A percentile compares a stretch with the other conserved stretches of the same genome.
Evolutionary conservation across 2,797 vertebrate species (phyloP).

Genomic region (Propithecus perrieri): DNA sequence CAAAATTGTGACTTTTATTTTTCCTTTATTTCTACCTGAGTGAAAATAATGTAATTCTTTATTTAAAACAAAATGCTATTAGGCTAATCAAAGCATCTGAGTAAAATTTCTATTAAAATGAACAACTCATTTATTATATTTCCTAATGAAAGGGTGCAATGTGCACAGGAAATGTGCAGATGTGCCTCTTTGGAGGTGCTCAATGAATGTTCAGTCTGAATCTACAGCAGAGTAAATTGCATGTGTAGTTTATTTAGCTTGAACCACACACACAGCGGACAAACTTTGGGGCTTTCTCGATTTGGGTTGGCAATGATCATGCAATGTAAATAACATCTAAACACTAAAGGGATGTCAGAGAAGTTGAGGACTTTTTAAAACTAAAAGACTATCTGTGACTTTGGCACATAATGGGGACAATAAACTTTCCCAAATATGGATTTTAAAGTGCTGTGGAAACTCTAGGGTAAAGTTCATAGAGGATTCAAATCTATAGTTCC

Average conservation of each 20-base stretch:
- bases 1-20: background rate
- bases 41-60: background rate
- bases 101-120: background rate
- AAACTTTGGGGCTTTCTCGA: background rate
- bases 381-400: constrained; percentile 24
- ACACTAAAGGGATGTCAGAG: background rate
- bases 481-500: background rate
- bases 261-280: background rate
- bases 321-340: background rate
- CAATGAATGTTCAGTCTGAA: background rate
- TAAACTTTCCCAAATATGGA: constrained; percentile 48
- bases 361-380: constrained; percentile 40
- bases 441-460: constrained; percentile 38
- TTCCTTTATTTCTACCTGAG: background rate
- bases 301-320: background rate
- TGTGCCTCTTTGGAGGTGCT: background rate
- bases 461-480: background rate
- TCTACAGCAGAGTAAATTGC: background rate
- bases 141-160: background rate
- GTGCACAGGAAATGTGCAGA: background rate
- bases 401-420: constrained; percentile 45
- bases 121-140: background rate
- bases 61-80: background rate
- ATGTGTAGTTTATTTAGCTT: background rate
- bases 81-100: background rate